These are phyloP conservation scores for Triplophysa rosa DNA, from an alignment of 2,113 vertebrate genomes.

Conservation along the genomic window DNA sequence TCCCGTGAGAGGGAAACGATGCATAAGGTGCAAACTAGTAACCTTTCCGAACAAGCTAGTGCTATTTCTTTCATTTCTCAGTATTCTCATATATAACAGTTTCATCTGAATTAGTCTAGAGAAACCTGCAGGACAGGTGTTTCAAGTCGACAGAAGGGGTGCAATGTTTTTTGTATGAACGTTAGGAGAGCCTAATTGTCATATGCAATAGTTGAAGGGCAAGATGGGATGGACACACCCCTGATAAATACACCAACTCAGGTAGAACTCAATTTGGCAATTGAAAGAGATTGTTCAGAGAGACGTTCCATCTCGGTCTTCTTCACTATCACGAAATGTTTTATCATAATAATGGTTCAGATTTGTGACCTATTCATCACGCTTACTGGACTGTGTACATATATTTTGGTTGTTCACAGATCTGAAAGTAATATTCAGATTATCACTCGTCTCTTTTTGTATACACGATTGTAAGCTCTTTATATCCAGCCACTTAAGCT, in stretches of 20 bases:
- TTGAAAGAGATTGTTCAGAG: slow-evolving; percentile 41
- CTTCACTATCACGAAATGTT: slow-evolving; percentile 48
- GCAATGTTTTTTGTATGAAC: slow-evolving; percentile 33
- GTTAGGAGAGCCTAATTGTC: slow-evolving; percentile 31
- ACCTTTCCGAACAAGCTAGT: slow-evolving; percentile 62
- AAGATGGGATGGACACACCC: slow-evolving; percentile 58
- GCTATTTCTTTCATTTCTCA: slow-evolving; percentile 57
- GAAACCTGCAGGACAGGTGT: slow-evolving; percentile 77
- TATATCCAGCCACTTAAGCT: slow-evolving; percentile 57
- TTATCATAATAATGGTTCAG: slow-evolving; percentile 57
- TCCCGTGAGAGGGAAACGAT: slow-evolving; percentile 64
- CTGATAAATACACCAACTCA: slow-evolving; percentile 74
- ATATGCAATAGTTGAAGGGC: slow-evolving; percentile 48
- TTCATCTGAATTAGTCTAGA: slow-evolving; percentile 45
- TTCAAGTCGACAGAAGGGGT: slow-evolving; percentile 21
- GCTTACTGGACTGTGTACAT: slow-evolving; percentile 37
- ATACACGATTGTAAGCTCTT: slow-evolving; percentile 57
- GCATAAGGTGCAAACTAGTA: slow-evolving; percentile 64
- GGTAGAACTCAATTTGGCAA: slow-evolving; percentile 69
- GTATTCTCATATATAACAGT: slow-evolving; percentile 53
- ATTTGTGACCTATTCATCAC: slow-evolving; percentile 65
- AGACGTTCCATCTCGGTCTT: slow-evolving; percentile 21
- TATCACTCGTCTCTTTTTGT: slow-evolving; percentile 54
- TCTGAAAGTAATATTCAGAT: slow-evolving; percentile 48
- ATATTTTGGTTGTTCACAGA: slow-evolving; percentile 33